A percentile compares a stretch with the other conserved stretches of the same genome.
phyloP scores from a whole-genome alignment of 1,140 invertebrate genomes.

The Augochlora pura region DNA sequence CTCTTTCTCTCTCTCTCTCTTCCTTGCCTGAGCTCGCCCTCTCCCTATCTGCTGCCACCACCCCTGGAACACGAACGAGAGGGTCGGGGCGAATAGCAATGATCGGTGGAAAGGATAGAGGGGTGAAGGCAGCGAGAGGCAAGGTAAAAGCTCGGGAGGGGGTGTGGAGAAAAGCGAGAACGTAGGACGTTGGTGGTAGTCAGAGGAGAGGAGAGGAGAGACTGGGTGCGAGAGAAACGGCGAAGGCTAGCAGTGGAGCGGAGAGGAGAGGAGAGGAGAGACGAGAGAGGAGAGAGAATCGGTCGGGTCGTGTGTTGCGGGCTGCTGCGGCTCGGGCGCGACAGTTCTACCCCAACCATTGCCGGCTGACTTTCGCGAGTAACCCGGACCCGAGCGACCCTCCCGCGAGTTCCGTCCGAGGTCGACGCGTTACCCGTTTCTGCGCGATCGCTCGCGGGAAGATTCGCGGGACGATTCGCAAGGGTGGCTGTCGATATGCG shows the following conservation, averaged over 20 bases:
- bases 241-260: too few relatives aligned
- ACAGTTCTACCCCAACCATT: slow-evolving; percentile 78
- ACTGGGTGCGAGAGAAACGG: slow-evolving; percentile 20
- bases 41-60: background rate
- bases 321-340: slow-evolving; percentile 80
- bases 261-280: too few relatives aligned
- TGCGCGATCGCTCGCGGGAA: background rate
- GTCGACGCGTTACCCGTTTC: background rate
- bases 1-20: background rate
- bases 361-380: slow-evolving; percentile 70
- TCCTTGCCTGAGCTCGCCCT: background rate
- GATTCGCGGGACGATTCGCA: too few relatives aligned
- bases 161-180: slow-evolving; percentile 48
- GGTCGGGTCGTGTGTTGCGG: slow-evolving; percentile 76
- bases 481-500: background rate
- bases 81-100: slow-evolving; percentile 43
- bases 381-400: slow-evolving; percentile 26
- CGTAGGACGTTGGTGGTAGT: slow-evolving; percentile 30
- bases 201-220: slow-evolving; percentile 23
- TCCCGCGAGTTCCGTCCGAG: slow-evolving; percentile 9
- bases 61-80: slow-evolving; percentile 23
- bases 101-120: slow-evolving; percentile 32
- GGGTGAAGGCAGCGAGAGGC: slow-evolving; percentile 5
- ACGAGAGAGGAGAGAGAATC: slow-evolving; percentile 48
- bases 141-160: slow-evolving; percentile 23